Evolutionary conservation across 92 coral and sea anemone species (phyloP).

Genomic region (Zoanthus solanderi): DNA sequence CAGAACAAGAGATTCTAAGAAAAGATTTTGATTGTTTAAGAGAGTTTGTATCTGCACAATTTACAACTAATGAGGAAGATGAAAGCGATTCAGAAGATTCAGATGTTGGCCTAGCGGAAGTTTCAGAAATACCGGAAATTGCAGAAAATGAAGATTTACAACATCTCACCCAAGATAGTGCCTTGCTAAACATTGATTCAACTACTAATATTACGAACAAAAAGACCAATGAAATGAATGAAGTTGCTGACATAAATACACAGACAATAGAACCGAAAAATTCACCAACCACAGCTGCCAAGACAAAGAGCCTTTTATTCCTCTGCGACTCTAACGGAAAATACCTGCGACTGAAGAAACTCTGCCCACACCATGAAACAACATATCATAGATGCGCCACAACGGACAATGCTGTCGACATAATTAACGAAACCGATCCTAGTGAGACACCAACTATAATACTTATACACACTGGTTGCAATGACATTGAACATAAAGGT

Average conservation of each 20-base stretch:
- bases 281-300: conserved; percentile 24
- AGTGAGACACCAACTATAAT: not conserved
- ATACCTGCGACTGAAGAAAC: conserved; percentile 23
- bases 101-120: not conserved
- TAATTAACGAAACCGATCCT: not conserved
- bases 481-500: conserved; percentile 30
- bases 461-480: conserved; percentile 12
- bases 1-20: not conserved
- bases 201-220: not conserved
- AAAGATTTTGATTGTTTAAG: not conserved
- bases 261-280: conserved; percentile 17
- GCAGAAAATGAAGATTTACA: not conserved
- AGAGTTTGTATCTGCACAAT: not conserved
- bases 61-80: not conserved
- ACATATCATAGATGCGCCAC: conserved; percentile 14
- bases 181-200: not conserved
- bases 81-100: not conserved
- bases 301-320: conserved; percentile 10
- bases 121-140: not conserved
- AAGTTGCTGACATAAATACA: conserved; percentile 3
- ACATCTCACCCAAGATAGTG: not conserved
- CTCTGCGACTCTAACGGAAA: conserved; percentile 31
- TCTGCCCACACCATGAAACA: conserved; percentile 1
- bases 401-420: not conserved
- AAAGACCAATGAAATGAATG: not conserved